Evolutionary conservation across 92 coral and sea anemone genomes (phyloP).

Genomic region (Scolanthus callimorphus): DNA sequence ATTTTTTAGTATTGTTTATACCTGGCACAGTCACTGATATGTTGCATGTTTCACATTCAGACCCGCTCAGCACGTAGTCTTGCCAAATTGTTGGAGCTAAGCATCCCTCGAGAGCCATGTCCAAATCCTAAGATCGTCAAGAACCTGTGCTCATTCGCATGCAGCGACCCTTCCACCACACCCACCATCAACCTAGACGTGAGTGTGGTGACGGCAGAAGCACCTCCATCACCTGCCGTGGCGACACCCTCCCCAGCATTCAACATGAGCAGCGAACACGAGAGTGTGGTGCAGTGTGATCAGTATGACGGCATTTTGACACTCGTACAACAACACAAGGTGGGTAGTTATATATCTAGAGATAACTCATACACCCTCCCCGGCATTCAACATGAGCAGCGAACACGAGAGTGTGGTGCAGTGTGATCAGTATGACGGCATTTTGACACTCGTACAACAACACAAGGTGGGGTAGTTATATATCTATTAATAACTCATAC

Average conservation of each 20-base stretch:
- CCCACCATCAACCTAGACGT: slow-evolving; percentile 71
- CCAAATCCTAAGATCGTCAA: slow-evolving; percentile 95
- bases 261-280: slow-evolving; percentile 25
- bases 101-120: slow-evolving; percentile 77
- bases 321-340: slow-evolving; percentile 93
- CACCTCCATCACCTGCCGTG: slow-evolving; percentile 68
- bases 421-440: slow-evolving; percentile 86
- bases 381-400: too few relatives aligned
- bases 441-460: slow-evolving; percentile 82
- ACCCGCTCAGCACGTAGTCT: slow-evolving; percentile 78
- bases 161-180: slow-evolving; percentile 85
- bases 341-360: too few relatives aligned
- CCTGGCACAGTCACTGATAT: too few relatives aligned
- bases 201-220: slow-evolving; percentile 65
- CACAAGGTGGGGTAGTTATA: too few relatives aligned
- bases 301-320: slow-evolving; percentile 84
- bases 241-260: slow-evolving; percentile 49
- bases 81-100: slow-evolving; percentile 72
- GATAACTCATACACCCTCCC: too few relatives aligned
- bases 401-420: slow-evolving; percentile 55
- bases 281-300: slow-evolving; percentile 67
- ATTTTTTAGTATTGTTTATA: too few relatives aligned
- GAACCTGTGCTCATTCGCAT: slow-evolving; percentile 90
- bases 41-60: too few relatives aligned
- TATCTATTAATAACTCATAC: too few relatives aligned